Evolutionary conservation across 53 echinoderm and acorn worm species (phyloP).

Genomic region (Mesocentrotus franciscanus): DNA sequence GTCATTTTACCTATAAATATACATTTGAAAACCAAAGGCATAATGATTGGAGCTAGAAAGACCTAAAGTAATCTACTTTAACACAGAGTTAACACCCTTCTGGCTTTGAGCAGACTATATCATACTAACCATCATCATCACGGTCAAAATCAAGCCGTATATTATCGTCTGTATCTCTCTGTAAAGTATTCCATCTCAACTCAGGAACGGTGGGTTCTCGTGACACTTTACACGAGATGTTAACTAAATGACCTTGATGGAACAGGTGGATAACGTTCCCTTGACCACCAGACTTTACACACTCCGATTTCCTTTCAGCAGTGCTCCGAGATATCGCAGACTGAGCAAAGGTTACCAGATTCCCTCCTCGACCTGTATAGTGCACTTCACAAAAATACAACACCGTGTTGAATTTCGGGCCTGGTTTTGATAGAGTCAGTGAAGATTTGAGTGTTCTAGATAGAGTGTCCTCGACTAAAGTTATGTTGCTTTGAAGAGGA

Average conservation of each 20-base stretch:
- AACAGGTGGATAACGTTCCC: background rate
- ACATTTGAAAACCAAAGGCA: too few species aligned
- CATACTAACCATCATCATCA: conserved; percentile 3
- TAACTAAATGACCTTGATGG: background rate
- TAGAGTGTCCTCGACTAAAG: background rate
- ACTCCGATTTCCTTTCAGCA: background rate
- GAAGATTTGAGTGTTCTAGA: conserved; percentile 17
- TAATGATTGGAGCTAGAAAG: background rate
- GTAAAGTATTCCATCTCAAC: background rate
- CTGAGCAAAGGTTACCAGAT: background rate
- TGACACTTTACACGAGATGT: background rate
- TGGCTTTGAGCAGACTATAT: too few species aligned
- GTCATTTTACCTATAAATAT: too few species aligned
- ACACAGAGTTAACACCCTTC: too few species aligned
- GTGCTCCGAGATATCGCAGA: background rate
- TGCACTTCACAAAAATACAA: conserved; percentile 10
- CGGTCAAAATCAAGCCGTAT: background rate
- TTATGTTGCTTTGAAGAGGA: background rate
- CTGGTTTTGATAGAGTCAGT: conserved; percentile 12
- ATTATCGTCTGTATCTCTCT: too few species aligned
- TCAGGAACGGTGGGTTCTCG: background rate
- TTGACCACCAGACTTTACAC: background rate
- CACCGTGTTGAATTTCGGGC: background rate
- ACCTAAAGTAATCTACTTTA: too few species aligned
- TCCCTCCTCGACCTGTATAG: conserved; percentile 30